These are phyloP conservation scores for Trachelus iudaicus DNA, from an alignment of 2,888 invertebrate genomes.

Conservation along the genomic window DNA sequence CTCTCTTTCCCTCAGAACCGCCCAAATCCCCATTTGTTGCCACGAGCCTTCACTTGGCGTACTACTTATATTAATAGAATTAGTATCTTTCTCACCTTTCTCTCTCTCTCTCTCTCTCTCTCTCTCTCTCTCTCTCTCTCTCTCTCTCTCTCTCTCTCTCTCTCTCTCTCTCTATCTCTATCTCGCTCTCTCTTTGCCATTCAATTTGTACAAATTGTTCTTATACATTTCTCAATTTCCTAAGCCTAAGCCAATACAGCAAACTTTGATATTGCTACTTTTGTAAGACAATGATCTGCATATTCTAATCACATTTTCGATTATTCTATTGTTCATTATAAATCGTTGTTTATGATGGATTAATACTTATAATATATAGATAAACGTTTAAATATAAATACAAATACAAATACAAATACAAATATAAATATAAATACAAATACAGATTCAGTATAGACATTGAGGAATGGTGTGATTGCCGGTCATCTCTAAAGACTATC, in stretches of 20 bases:
- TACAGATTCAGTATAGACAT: too few species aligned
- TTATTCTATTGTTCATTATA: constrained; percentile 41
- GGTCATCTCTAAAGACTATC: too few species aligned
- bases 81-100: constrained; percentile 56
- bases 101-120: constrained; percentile 30
- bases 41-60: too few species aligned
- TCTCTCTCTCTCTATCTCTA: background rate
- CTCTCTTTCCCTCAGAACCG: constrained; percentile 45
- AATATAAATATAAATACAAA: too few species aligned
- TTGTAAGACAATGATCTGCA: constrained; percentile 42
- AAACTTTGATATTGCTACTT: constrained; percentile 32
- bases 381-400: too few species aligned
- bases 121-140: constrained; percentile 35
- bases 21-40: constrained; percentile 32
- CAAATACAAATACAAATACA: too few species aligned
- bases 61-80: constrained; percentile 46
- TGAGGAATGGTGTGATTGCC: too few species aligned
- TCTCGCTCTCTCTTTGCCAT: too few species aligned
- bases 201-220: constrained; percentile 61
- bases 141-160: constrained; percentile 37
- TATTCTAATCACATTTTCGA: constrained; percentile 50
- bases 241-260: constrained; percentile 26
- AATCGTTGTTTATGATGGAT: background rate
- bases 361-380: too few species aligned
- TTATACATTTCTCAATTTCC: constrained; percentile 55